Evolutionary conservation across 2,888 invertebrate genomes (phyloP), one percentile per base, ranked within the genome.

Genomic region (Mythimna albipuncta): DNA sequence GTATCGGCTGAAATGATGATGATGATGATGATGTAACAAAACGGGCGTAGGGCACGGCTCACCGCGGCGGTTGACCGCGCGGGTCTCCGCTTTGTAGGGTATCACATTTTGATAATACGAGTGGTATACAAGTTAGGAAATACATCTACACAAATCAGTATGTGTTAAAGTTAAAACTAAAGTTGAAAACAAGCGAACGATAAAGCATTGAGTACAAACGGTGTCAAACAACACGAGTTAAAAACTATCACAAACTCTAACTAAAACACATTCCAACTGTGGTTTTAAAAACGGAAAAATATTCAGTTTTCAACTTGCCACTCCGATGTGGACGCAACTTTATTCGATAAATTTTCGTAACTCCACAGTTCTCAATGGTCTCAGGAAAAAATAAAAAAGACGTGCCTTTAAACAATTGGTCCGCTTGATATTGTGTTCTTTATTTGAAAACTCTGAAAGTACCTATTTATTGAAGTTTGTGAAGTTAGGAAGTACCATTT

Each of bases 291-390:
- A 82, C 73, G 63, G 50, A 77, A 79, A 76, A 80, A 77, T 80
- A 80, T 82, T 80, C 69, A 64, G 80, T 68, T 77, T 65, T 44
- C 63, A 80, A 77, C 80, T 80, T 72, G 67, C 67, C 80, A 80
- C 82, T 80, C 66, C 13, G 59, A 63, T 55, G 82, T 64, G 13
- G 58, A 59, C 7, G 16, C 21, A 80, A 82, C 69, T 82, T 83
- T 77, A 82, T 82, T 83, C 67, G 50, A 73, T 64, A 69, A 73
- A 72, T 57, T 61, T 66, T 69, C 59, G 54, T 69, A 67, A 76
- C 79, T 80, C 68, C 11, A 13, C n/a, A 74, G 59, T 63, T 74
- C 61, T 62, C 69, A 66, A 72, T 75, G 69, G 70, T 69, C 38
- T 44, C 55, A 21, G 41, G 11, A 75, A 79, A 79, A 68, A 75